A percentile compares a stretch with the other conserved stretches of the same genome.
phyloP scores from a whole-genome alignment of 2,113 vertebrate species.

The Gymnarchus niloticus region DNA sequence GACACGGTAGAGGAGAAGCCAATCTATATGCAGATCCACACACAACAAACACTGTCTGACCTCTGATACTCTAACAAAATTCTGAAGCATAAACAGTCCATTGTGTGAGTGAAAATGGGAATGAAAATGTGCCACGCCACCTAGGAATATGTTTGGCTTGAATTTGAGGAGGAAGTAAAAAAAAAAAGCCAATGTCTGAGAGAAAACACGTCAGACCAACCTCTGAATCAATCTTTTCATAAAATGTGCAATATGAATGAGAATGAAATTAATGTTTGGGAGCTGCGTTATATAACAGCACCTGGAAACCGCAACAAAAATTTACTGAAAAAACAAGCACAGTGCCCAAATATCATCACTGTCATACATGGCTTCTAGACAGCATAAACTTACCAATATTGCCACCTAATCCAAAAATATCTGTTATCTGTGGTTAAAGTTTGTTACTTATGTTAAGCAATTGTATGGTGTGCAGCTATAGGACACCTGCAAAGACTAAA shows the following conservation, averaged over 20 bases:
- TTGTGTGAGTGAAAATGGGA: not conserved
- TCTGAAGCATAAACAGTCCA: no score
- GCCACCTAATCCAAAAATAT: not conserved
- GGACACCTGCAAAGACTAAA: not conserved
- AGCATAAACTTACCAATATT: not conserved
- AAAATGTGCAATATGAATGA: not conserved
- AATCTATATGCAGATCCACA: no score
- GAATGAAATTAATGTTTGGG: not conserved
- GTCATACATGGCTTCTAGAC: not conserved
- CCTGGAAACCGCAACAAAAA: not conserved
- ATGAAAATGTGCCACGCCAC: no score
- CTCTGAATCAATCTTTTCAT: not conserved
- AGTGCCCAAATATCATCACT: not conserved
- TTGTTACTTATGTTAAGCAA: not conserved
- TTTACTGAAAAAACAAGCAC: not conserved
- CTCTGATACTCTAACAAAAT: no score
- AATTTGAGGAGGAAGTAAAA: not conserved
- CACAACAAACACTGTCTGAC: no score
- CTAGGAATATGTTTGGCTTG: no score
- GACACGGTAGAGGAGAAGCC: no score
- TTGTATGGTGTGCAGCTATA: not conserved
- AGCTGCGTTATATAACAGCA: not conserved
- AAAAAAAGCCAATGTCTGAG: not conserved
- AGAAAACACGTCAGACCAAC: not conserved
- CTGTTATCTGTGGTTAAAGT: not conserved